phyloP scores from a whole-genome alignment of 2,113 vertebrate genomes.

The Channa argus region DNA sequence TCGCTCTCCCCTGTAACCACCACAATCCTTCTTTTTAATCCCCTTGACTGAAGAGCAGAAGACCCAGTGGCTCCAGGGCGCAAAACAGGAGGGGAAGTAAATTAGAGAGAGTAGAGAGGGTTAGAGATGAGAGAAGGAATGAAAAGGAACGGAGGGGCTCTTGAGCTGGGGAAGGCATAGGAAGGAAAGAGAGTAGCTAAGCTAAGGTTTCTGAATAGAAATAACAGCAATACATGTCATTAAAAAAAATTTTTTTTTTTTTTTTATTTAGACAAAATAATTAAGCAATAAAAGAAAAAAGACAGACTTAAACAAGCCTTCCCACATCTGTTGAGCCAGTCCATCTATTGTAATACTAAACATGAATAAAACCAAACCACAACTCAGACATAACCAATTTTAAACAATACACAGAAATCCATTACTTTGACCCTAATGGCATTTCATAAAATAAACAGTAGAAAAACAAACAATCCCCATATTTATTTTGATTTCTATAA shows the following conservation, averaged over 20 bases:
- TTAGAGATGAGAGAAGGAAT: slow-evolving; percentile 46
- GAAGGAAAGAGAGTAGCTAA: slow-evolving; percentile 23
- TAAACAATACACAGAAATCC: slow-evolving; percentile 24
- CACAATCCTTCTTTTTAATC: slow-evolving; percentile 63
- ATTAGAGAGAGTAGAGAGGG: slow-evolving; percentile 52
- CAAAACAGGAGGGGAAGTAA: slow-evolving; percentile 55
- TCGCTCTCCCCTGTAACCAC: not conserved
- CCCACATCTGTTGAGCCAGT: not conserved
- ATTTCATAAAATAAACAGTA: slow-evolving; percentile 19
- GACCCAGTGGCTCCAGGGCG: slow-evolving; percentile 50
- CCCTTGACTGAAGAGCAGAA: slow-evolving; percentile 61
- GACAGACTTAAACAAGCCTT: slow-evolving; percentile 27
- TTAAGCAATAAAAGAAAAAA: slow-evolving; percentile 34
- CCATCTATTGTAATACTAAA: slow-evolving; percentile 5
- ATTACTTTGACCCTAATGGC: not conserved
- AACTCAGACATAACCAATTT: slow-evolving; percentile 13
- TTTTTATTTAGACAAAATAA: slow-evolving; percentile 70
- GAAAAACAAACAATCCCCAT: not conserved
- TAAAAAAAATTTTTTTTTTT: slow-evolving; percentile 39
- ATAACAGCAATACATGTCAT: slow-evolving; percentile 10
- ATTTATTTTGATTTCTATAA: not conserved
- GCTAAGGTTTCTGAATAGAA: slow-evolving; percentile 25
- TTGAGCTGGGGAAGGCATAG: slow-evolving; percentile 23
- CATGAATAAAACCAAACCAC: slow-evolving; percentile 37
- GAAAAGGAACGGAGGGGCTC: slow-evolving; percentile 45